phyloP scores from a whole-genome alignment of 1,140 invertebrate species.

The Drosophila hydei region DNA sequence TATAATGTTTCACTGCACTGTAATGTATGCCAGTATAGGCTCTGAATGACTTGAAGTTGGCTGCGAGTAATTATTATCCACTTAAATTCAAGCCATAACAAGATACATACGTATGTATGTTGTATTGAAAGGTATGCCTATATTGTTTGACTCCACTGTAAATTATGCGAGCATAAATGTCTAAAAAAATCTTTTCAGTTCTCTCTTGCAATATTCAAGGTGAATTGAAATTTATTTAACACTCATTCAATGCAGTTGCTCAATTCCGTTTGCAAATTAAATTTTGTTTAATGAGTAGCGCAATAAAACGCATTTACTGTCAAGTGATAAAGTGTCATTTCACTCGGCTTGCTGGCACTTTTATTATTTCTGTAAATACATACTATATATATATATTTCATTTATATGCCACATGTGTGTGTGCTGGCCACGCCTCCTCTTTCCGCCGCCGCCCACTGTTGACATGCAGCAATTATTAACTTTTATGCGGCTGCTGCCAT shows the following conservation, averaged over 20 bases:
- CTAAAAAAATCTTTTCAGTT: too few species aligned
- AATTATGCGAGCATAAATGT: too few species aligned
- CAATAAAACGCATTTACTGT: conserved; percentile 81
- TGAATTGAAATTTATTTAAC: conserved; percentile 8
- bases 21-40: not conserved
- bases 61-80: not conserved
- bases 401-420: conserved; percentile 70
- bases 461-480: conserved; percentile 81
- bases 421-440: conserved; percentile 16
- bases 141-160: not conserved
- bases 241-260: not conserved
- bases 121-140: not conserved
- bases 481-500: conserved; percentile 79
- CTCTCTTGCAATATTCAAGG: too few species aligned
- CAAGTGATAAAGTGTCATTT: conserved; percentile 79
- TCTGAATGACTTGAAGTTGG: not conserved
- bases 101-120: too few species aligned
- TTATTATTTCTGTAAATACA: conserved; percentile 7
- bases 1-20: not conserved
- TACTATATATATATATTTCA: conserved; percentile 61
- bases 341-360: conserved; percentile 46
- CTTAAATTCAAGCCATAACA: not conserved
- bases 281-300: conserved; percentile 78
- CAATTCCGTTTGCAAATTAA: conserved; percentile 64
- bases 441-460: conserved; percentile 49